Conservation (phyloP, 2,113 vertebrate genomes). For the Pomatorhinus ruficollis region DNA sequence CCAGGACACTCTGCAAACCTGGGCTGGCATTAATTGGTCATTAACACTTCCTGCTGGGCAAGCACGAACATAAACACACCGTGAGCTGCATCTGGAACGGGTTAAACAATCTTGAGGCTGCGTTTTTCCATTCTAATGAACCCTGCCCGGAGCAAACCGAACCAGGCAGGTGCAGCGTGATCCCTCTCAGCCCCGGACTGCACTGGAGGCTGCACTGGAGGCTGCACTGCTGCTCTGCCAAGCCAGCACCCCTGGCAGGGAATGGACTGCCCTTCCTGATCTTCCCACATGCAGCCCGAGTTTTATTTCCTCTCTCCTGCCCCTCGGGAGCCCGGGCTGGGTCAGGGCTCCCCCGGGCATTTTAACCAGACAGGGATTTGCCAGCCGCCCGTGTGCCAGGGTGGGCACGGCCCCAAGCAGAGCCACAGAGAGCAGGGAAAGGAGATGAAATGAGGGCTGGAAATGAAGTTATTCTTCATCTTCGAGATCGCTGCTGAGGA, state of each 20-base stretch:
- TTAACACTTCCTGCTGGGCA: not conserved
- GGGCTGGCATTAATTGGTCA: not conserved
- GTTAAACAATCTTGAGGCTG: not conserved
- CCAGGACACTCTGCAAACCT: not conserved
- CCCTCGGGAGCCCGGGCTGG: rapidly evolving
- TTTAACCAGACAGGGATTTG: not conserved
- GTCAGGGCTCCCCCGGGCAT: not conserved
- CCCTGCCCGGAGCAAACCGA: rapidly evolving
- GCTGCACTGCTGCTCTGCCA: not conserved
- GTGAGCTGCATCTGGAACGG: not conserved
- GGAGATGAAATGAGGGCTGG: not conserved
- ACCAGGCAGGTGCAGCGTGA: not conserved
- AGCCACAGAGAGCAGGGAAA: not conserved
- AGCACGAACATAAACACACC: not conserved
- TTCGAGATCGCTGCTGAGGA: not conserved
- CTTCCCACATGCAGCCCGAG: not conserved
- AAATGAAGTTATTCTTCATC: slow-evolving; percentile 64
- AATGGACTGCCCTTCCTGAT: not conserved
- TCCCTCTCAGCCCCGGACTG: not conserved
- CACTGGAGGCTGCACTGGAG: not conserved
- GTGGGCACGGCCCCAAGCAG: not conserved
- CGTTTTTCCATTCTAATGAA: not conserved
- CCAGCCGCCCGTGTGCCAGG: not conserved
- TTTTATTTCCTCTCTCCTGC: not conserved
- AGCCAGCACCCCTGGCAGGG: not conserved